Percentiles rank a stretch among this genome's conserved stretches.
Evolutionary conservation across 1,140 invertebrate species (phyloP).

Genomic region (Asbolus verrucosus): DNA sequence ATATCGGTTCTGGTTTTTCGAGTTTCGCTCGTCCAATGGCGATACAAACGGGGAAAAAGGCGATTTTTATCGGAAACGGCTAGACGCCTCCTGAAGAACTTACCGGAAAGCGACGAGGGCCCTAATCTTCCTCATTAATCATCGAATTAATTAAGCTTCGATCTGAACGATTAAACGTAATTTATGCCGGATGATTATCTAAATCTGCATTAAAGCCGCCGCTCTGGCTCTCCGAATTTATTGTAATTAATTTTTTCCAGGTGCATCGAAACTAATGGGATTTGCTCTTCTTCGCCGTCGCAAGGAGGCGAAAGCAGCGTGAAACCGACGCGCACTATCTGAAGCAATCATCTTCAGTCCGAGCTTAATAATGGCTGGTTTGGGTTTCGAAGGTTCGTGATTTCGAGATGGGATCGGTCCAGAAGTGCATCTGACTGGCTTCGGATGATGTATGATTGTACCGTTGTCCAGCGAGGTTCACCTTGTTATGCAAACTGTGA

Average conservation of each 20-base stretch:
- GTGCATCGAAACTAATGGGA: no score
- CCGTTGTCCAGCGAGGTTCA: constrained; percentile 40
- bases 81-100: background rate
- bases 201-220: no score
- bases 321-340: no score
- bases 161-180: constrained; percentile 11
- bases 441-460: constrained; percentile 35
- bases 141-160: constrained; percentile 28
- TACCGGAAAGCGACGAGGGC: constrained; percentile 10
- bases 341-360: no score
- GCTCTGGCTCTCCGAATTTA: no score
- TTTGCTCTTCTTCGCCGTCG: no score
- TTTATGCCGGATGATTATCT: constrained; percentile 18
- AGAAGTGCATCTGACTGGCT: constrained; percentile 21
- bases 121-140: constrained; percentile 16
- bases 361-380: no score
- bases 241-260: no score
- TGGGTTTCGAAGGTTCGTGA: no score
- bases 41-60: no score
- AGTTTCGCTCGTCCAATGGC: background rate
- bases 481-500: constrained; percentile 42
- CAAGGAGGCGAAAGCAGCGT: no score
- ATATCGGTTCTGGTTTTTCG: constrained; percentile 14
- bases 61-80: constrained; percentile 1
- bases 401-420: constrained; percentile 29